A percentile compares a stretch with the other conserved stretches of the same genome.
Evolutionary conservation across 2,113 vertebrate species (phyloP).

Genomic region (Phoxinus phoxinus): DNA sequence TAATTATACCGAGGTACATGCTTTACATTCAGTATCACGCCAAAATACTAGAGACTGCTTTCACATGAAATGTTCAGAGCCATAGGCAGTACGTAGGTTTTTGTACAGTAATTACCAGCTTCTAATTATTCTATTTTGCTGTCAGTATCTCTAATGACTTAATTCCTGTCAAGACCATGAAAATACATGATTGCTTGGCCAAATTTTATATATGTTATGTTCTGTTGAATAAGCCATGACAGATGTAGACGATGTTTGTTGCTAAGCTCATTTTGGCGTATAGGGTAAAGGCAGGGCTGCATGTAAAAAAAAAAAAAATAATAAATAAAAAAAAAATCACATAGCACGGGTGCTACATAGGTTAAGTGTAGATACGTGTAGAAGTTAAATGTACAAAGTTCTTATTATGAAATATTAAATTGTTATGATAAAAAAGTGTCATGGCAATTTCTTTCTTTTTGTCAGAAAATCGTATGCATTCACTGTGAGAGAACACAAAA

Average conservation of each 20-base stretch:
- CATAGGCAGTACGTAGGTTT: not conserved
- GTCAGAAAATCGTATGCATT: too few species aligned
- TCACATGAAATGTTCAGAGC: slow-evolving; percentile 8
- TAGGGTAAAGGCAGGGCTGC: not conserved
- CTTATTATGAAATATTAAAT: too few species aligned
- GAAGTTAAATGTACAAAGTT: too few species aligned
- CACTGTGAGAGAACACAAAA: too few species aligned
- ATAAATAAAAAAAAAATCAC: too few species aligned
- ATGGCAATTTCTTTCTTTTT: too few species aligned
- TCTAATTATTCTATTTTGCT: slow-evolving; percentile 24
- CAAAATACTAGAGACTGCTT: not conserved
- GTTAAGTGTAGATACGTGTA: too few species aligned
- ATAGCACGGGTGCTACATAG: too few species aligned
- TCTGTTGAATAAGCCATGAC: not conserved
- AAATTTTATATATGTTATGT: not conserved
- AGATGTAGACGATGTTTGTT: not conserved
- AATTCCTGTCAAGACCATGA: slow-evolving; percentile 10
- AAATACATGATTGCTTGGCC: not conserved
- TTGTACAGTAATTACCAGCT: not conserved
- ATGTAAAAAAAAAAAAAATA: too few species aligned
- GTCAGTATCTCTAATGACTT: slow-evolving; percentile 9
- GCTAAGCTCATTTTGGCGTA: not conserved
- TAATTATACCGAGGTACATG: not conserved
- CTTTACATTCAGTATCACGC: slow-evolving; percentile 4
- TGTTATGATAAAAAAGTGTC: too few species aligned